A percentile compares a stretch with the other conserved stretches of the same genome.
phyloP scores from a whole-genome alignment of 2,113 vertebrate genomes.

The Hemicordylus capensis region DNA sequence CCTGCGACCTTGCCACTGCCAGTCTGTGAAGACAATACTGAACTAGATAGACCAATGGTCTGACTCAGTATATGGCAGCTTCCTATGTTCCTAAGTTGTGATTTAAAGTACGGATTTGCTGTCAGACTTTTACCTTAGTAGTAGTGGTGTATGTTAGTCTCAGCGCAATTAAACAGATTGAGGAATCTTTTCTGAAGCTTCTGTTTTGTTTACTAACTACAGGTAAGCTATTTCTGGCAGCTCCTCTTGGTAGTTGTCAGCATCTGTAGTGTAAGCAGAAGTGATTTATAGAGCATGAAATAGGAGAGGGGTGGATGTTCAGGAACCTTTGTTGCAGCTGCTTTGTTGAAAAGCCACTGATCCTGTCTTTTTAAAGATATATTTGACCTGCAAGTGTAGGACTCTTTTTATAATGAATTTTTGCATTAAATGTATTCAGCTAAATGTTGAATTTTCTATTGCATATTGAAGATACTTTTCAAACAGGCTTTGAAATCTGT shows the following conservation, averaged over 20 bases:
- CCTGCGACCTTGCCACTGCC: no score
- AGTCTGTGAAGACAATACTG: no score
- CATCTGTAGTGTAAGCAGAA: constrained; percentile 3
- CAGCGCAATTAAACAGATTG: neutral
- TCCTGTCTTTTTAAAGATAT: neutral
- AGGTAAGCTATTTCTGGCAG: neutral
- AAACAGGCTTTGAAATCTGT: constrained; percentile 18
- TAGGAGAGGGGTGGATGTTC: neutral
- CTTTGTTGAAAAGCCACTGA: constrained; percentile 3
- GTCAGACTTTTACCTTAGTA: neutral
- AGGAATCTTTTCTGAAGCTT: constrained; percentile 1
- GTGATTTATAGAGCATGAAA: constrained; percentile 7
- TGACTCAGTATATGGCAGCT: no score
- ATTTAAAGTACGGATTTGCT: neutral
- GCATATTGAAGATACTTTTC: constrained; percentile 19
- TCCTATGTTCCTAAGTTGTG: no score
- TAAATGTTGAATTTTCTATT: neutral
- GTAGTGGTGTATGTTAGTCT: neutral
- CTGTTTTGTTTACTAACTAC: neutral
- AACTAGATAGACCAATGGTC: no score
- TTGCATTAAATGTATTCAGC: neutral
- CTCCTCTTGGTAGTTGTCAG: constrained; percentile 5
- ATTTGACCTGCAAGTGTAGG: neutral
- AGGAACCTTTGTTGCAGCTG: constrained; percentile 6
- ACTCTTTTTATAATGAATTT: neutral